These are phyloP conservation scores for Cerastoderma edule DNA, from an alignment of 2,888 invertebrate genomes.

Conservation along the genomic window DNA sequence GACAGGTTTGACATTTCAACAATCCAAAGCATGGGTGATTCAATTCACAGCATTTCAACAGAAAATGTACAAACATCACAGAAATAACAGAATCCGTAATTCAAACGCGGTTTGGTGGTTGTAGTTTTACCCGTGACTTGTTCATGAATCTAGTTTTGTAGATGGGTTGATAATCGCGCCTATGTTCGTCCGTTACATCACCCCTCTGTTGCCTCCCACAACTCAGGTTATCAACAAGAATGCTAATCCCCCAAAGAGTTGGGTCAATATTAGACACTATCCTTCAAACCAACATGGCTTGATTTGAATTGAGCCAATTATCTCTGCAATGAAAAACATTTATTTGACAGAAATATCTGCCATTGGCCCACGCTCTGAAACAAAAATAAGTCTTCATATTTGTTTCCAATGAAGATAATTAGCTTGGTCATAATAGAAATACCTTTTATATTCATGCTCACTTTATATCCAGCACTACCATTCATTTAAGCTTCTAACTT, in stretches of 20 bases:
- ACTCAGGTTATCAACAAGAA: constrained; percentile 10
- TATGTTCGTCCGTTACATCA: constrained; percentile 8
- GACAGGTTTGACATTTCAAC: constrained; percentile 1
- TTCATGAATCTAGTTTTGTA: not conserved
- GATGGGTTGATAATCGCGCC: constrained; percentile 10
- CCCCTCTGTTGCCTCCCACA: constrained; percentile 2
- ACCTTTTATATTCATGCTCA: too few species aligned
- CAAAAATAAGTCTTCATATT: too few species aligned
- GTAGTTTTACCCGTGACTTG: constrained; percentile 19
- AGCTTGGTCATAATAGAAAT: too few species aligned
- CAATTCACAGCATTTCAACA: constrained; percentile 13
- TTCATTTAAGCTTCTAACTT: too few species aligned
- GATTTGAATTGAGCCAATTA: constrained; percentile 42
- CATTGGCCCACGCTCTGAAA: too few species aligned
- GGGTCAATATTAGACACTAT: constrained; percentile 4
- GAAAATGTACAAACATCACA: not conserved
- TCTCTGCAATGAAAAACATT: constrained; percentile 66
- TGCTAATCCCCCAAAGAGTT: constrained; percentile 17
- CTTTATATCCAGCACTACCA: too few species aligned
- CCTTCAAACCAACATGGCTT: constrained; percentile 25
- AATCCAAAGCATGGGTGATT: constrained; percentile 3
- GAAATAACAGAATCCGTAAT: constrained; percentile 25
- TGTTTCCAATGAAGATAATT: too few species aligned
- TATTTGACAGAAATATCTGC: constrained; percentile 40
- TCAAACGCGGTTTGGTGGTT: constrained; percentile 11